Conservation (phyloP, 2,797 vertebrate species). For the Knipowitschia caucasica region DNA sequence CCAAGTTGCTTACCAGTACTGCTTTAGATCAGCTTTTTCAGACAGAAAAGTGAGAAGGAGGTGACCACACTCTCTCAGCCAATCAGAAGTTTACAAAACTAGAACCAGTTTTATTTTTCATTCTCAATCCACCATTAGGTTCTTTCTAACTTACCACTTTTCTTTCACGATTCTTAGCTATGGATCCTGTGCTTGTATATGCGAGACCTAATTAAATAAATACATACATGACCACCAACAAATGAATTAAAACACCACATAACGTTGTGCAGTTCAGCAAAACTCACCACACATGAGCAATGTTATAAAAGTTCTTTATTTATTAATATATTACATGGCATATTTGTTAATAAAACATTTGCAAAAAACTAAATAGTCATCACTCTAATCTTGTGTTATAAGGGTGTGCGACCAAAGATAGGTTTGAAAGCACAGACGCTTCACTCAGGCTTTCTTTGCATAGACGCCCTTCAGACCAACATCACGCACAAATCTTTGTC, state of each 20-base stretch:
- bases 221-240: neutral
- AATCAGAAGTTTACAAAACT: no score
- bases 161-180: no score
- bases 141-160: no score
- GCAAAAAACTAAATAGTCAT: constrained; percentile 71
- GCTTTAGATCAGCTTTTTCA: no score
- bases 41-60: no score
- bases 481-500: constrained; percentile 38
- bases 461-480: constrained; percentile 51
- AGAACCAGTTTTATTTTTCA: no score
- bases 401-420: constrained; percentile 46
- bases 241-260: no score
- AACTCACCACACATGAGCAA: constrained; percentile 24
- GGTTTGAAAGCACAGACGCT: constrained; percentile 53
- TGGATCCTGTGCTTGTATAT: no score
- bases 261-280: neutral
- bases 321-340: constrained; percentile 69
- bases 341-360: constrained; percentile 78
- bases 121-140: no score
- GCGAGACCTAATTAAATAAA: no score
- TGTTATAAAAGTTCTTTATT: constrained; percentile 74
- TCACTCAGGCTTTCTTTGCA: constrained; percentile 65
- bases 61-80: no score
- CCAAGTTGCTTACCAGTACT: no score
- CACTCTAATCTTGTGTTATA: constrained; percentile 52